These are phyloP conservation scores for Portunus trituberculatus DNA, from an alignment of 1,140 invertebrate genomes.

Conservation along the genomic window DNA sequence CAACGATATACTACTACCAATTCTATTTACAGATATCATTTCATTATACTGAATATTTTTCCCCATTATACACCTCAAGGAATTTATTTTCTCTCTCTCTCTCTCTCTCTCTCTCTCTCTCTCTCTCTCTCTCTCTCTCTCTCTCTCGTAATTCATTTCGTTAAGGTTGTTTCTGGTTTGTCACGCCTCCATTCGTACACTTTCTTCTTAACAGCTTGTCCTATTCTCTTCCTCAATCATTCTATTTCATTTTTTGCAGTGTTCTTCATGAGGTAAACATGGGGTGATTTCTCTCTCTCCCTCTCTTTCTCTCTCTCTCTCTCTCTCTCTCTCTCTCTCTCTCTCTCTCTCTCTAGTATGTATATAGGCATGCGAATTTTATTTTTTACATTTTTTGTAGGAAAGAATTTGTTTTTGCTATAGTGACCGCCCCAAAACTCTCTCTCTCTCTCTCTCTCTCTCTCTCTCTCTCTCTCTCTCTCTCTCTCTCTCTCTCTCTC, in stretches of 20 bases:
- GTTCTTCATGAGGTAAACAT: background rate
- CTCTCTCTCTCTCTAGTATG: background rate
- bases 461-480: constrained; percentile 47
- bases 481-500: background rate
- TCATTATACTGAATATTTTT: too few relatives aligned
- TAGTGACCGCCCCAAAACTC: too few relatives aligned
- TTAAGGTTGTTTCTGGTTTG: too few relatives aligned
- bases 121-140: background rate
- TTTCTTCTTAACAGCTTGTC: background rate
- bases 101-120: background rate
- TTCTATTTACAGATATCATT: too few relatives aligned
- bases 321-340: constrained; percentile 43
- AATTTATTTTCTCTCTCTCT: too few relatives aligned
- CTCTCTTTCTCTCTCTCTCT: constrained; percentile 16
- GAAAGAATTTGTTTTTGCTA: too few relatives aligned
- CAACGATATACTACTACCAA: too few relatives aligned
- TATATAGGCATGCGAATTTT: too few relatives aligned
- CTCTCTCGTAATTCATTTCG: too few relatives aligned
- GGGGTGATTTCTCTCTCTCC: background rate
- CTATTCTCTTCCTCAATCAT: background rate
- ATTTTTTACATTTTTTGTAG: too few relatives aligned
- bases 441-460: constrained; percentile 1
- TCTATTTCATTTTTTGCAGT: background rate
- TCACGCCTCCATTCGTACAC: too few relatives aligned
- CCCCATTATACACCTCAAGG: too few relatives aligned